A percentile compares a stretch with the other conserved stretches of the same genome.
These are phyloP conservation scores for Anastatus disparis DNA, from an alignment of 1,140 invertebrate species.

Conservation along the genomic window DNA sequence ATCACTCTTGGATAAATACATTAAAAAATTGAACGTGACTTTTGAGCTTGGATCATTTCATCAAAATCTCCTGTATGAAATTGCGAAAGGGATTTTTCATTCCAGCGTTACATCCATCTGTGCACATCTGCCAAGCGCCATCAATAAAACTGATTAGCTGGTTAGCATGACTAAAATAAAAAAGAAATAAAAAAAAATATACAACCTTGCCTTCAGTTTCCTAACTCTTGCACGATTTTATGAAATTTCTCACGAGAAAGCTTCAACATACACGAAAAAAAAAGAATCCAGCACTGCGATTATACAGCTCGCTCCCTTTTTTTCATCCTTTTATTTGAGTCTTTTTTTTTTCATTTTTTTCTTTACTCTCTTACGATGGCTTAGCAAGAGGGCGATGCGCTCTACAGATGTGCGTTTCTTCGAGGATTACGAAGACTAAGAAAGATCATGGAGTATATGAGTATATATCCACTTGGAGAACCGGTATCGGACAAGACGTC, in stretches of 20 bases:
- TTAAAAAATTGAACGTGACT: no score
- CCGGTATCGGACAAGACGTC: slow-evolving; percentile 40
- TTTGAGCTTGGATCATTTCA: no score
- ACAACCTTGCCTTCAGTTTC: background rate
- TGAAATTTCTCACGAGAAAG: slow-evolving; percentile 38
- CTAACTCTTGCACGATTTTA: slow-evolving; percentile 27
- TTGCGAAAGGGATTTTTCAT: no score
- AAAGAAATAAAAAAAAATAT: background rate
- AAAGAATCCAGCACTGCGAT: background rate
- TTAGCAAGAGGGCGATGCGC: slow-evolving; percentile 29
- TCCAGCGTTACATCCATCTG: background rate
- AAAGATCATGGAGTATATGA: no score
- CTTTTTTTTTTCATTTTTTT: no score
- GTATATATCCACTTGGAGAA: slow-evolving; percentile 26
- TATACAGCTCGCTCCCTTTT: slow-evolving; percentile 20
- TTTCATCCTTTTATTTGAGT: slow-evolving; percentile 27
- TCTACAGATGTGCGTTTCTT: slow-evolving; percentile 27
- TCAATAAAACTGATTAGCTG: slow-evolving; percentile 29
- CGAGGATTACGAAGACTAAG: slow-evolving; percentile 31
- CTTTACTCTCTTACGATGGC: no score
- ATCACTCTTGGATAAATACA: no score
- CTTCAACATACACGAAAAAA: background rate
- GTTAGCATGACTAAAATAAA: slow-evolving; percentile 1
- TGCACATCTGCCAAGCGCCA: background rate
- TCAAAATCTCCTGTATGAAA: no score